Conservation (phyloP, 2,797 vertebrate species). For the Ambastaia sidthimunki region DNA sequence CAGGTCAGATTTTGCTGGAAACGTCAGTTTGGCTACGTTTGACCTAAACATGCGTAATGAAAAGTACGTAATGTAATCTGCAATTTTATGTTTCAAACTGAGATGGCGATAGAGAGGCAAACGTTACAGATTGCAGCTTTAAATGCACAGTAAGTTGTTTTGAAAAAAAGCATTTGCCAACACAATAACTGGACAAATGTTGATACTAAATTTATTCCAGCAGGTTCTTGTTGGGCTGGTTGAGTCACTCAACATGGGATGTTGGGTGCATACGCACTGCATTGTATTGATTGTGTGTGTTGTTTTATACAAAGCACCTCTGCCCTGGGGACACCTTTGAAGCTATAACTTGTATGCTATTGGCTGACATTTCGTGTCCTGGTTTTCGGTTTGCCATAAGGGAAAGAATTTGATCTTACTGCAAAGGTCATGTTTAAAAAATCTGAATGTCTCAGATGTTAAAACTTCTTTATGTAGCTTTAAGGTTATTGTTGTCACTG, state of each 20-base stretch:
- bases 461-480: background rate
- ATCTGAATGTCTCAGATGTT: background rate
- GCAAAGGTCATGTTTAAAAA: slow-evolving; percentile 3
- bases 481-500: background rate
- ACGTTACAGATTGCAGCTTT: no score
- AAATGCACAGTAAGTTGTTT: background rate
- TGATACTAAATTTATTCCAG: background rate
- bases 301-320: background rate
- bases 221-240: background rate
- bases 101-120: no score
- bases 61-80: no score
- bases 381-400: background rate
- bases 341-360: background rate
- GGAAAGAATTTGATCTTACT: slow-evolving; percentile 1
- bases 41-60: no score
- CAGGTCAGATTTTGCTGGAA: no score
- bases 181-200: background rate
- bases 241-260: background rate
- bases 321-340: background rate
- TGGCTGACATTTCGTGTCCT: background rate
- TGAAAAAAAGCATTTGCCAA: background rate
- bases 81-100: no score
- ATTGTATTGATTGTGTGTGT: background rate
- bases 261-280: background rate
- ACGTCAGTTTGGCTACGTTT: no score